Percentiles rank a stretch among this genome's conserved stretches.
Evolutionary conservation across 2,888 invertebrate species (phyloP).

Genomic region (Sceliomorpha sp.): DNA sequence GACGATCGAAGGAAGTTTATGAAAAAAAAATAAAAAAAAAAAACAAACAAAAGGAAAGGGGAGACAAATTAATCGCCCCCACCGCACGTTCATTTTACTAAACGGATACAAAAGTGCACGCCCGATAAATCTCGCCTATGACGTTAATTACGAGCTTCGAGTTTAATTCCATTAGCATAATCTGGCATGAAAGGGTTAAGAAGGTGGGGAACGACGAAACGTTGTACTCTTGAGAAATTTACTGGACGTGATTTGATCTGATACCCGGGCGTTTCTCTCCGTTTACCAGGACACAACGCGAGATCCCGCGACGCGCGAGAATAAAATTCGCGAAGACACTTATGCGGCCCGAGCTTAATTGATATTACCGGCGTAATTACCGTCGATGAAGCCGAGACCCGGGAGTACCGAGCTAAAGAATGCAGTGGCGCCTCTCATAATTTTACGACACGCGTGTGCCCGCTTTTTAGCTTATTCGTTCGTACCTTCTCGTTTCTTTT

Average conservation of each 20-base stretch:
- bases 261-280: conserved; percentile 25
- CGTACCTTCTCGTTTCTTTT: too few relatives aligned
- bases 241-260: conserved; percentile 26
- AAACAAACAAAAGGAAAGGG: too few relatives aligned
- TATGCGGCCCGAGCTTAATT: not conserved
- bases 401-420: not conserved
- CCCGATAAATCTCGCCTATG: conserved; percentile 9
- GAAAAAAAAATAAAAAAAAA: too few relatives aligned
- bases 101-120: not conserved
- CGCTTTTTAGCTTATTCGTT: too few relatives aligned
- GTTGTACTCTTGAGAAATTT: conserved; percentile 22
- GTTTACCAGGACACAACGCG: conserved; percentile 18
- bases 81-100: too few relatives aligned
- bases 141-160: conserved; percentile 23
- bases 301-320: conserved; percentile 7
- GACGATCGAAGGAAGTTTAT: too few relatives aligned
- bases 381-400: not conserved
- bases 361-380: conserved; percentile 5
- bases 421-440: not conserved
- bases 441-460: not conserved
- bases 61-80: too few relatives aligned
- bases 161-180: conserved; percentile 27
- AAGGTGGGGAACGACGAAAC: conserved; percentile 14
- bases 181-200: conserved; percentile 24
- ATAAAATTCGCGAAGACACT: conserved; percentile 16